Evolutionary conservation across 2,888 invertebrate genomes (phyloP).

Genomic region (Sphaerophoria rueppellii): DNA sequence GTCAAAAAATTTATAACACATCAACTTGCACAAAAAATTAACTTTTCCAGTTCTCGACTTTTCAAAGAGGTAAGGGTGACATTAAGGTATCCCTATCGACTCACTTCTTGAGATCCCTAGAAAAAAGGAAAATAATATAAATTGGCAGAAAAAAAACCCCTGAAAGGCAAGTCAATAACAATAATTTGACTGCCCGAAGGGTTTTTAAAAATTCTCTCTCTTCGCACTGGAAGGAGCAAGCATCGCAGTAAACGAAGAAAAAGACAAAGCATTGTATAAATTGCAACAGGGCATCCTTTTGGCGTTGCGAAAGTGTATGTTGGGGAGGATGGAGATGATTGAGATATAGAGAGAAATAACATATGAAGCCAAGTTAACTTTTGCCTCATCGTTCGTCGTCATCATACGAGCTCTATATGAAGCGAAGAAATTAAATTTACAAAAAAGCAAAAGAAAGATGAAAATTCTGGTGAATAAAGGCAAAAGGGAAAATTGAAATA

Average conservation of each 20-base stretch:
- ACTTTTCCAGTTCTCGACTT: conserved; percentile 49
- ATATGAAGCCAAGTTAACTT: conserved; percentile 40
- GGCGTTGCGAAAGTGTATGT: no score
- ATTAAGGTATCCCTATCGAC: conserved; percentile 48
- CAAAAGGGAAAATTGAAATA: conserved; percentile 65
- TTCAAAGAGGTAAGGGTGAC: conserved; percentile 38
- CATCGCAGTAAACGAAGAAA: conserved; percentile 18
- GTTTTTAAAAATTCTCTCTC: conserved; percentile 69
- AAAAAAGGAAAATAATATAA: not conserved
- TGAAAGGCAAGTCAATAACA: conserved; percentile 62
- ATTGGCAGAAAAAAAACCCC: not conserved
- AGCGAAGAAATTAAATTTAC: conserved; percentile 71
- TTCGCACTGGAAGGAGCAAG: conserved; percentile 26
- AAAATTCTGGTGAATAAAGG: conserved; percentile 36
- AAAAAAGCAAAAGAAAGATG: conserved; percentile 37
- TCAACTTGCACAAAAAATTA: not conserved
- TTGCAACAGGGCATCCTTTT: conserved; percentile 21
- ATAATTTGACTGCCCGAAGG: conserved; percentile 67
- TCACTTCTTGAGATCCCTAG: not conserved
- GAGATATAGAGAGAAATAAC: conserved; percentile 42
- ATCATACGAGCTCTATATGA: conserved; percentile 20
- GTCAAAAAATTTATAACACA: not conserved
- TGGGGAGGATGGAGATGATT: not conserved
- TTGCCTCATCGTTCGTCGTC: not conserved
- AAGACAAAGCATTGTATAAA: not conserved